Percentiles rank a stretch among this genome's conserved stretches.
These are phyloP conservation scores for Hydraecia micacea DNA, from an alignment of 2,888 invertebrate genomes.

Conservation along the genomic window DNA sequence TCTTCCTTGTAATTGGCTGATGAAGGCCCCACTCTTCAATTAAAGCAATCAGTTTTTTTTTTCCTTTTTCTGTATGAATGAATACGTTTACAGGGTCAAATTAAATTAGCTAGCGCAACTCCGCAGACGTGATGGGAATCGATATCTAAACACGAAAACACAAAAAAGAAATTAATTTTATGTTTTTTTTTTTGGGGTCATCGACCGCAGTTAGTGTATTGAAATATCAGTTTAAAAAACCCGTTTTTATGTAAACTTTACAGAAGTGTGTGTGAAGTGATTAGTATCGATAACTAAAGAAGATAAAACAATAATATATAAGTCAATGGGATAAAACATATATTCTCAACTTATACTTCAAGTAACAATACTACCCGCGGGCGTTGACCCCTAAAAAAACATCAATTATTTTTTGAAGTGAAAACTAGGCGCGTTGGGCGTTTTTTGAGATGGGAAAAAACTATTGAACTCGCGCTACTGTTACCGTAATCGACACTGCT, in stretches of 20 bases:
- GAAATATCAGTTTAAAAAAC: background rate
- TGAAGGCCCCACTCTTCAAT: slow-evolving; percentile 36
- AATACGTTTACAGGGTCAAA: slow-evolving; percentile 14
- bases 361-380: background rate
- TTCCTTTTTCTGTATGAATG: slow-evolving; percentile 44
- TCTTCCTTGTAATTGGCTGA: slow-evolving; percentile 24
- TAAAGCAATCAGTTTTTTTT: slow-evolving; percentile 34
- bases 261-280: too few species aligned
- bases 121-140: background rate
- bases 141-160: background rate
- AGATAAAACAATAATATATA: too few species aligned
- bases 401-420: background rate
- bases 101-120: background rate
- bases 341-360: background rate
- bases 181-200: background rate
- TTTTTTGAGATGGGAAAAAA: too few species aligned
- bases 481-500: too few species aligned
- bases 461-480: too few species aligned
- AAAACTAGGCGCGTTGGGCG: too few species aligned
- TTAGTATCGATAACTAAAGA: background rate
- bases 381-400: background rate
- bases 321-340: background rate
- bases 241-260: background rate
- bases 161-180: background rate
- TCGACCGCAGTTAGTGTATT: background rate